Evolutionary conservation across 2,888 invertebrate species (phyloP), one percentile per base, ranked within the genome.

Genomic region (Tetrapedia diversipes): DNA sequence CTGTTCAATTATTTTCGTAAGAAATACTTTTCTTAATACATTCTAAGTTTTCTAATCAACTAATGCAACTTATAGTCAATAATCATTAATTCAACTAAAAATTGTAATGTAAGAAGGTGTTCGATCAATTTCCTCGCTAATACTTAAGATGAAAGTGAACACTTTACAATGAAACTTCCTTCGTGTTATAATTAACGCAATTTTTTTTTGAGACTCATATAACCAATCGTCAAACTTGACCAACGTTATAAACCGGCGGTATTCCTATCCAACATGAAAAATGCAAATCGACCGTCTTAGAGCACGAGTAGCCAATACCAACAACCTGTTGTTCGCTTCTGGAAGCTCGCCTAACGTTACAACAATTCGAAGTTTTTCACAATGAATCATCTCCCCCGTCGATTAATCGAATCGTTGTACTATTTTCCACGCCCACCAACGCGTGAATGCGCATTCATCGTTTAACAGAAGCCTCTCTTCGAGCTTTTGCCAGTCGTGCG

Each of bases 341-440:
- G n/a, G n/a, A n/a, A n/a, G 56, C 24, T 66, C 61, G n/a, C 16
- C 24, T 19, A 16, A n/a, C 34, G 24, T 71, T 72, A 29, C 49
- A 65, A 66, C 63, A 51, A 70, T 79, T 61, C 24, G n/a, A 45
- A 81, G 65, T 81, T 81, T 84, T 83, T 45, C 79, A 34, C 68
- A 39, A 76, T 84, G 82, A 84, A 76, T 84, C 82, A 83, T 76
- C 72, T 45, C 37, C 59, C 51, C 39, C 34, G 74, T 10, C 47
- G 69, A 43, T 65, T 76, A 83, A 83, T 81, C 65, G 63, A 82
- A 74, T 80, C 66, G 77, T 51, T 70, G 82, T 80, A 76, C 78
- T 76, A 84, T 82, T 83, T 83, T 80, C 85, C 82, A 84, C 84
- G 78, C 74, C 66, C 66, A 64, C 68, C 37, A 56, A 57, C 76